A percentile compares a stretch with the other conserved stretches of the same genome.
phyloP scores from a whole-genome alignment of 2,797 vertebrate genomes.

The Sphenopsis melanotis region DNA sequence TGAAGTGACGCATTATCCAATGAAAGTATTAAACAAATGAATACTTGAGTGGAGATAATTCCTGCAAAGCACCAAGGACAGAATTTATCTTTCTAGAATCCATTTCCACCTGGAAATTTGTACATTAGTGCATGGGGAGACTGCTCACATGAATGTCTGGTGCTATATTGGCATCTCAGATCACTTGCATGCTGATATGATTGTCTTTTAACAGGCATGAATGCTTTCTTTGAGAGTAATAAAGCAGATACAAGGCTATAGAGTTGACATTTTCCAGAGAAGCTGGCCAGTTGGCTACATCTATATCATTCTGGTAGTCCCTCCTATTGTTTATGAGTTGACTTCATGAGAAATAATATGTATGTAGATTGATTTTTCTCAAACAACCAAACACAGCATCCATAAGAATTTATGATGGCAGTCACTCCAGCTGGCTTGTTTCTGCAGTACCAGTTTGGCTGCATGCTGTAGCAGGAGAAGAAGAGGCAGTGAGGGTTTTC shows the following conservation, averaged over 20 bases:
- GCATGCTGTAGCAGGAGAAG: not conserved
- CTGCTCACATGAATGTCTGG: not conserved
- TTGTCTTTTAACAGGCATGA: not conserved
- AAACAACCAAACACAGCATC: not conserved
- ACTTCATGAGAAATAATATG: not conserved
- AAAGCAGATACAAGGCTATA: not conserved
- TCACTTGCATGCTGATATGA: not conserved
- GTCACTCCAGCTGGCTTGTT: not conserved
- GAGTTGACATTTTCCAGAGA: not conserved
- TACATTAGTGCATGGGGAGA: not conserved
- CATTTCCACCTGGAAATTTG: not conserved
- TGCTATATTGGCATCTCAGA: not conserved
- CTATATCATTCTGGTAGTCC: not conserved
- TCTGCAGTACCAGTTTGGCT: not conserved
- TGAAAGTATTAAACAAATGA: not conserved
- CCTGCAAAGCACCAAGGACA: not conserved
- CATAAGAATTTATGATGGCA: not conserved
- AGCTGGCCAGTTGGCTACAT: not conserved
- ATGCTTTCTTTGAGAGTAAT: not conserved
- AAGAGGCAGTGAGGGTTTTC: not conserved
- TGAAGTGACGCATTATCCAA: not conserved
- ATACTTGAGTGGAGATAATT: not conserved
- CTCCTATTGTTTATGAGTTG: not conserved
- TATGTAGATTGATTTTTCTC: not conserved
- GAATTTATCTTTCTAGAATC: not conserved